Base-by-base conservation (phyloP, 2,113 vertebrate genomes). In the Rhinogobius similis region DNA sequence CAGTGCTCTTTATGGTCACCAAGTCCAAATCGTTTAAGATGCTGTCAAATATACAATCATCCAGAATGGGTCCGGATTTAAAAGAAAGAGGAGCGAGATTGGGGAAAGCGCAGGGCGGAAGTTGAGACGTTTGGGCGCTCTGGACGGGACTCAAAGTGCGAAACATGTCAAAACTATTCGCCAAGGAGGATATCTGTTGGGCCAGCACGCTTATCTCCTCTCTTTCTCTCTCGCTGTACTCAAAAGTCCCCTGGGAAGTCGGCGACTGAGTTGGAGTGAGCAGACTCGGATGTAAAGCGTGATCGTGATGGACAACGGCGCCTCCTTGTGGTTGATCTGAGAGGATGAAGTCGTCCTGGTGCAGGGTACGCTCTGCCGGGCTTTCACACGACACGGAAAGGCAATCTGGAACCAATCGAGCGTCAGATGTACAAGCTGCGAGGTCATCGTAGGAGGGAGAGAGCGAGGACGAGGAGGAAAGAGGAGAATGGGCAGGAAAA, bases 181-280 rank as follows among this genome's bases (percentile, higher is more conserved):
- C 92, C 68, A 95, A 72, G 0, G 92, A 93, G 43, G 91, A 93
- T 75, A 95, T 94, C 87, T 95, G 94, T 26, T 87, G 85, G 12
- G 94, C 94, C 69, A 95, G 79, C 3, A 92, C 77, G n/a, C 90
- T 91, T 78, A 94, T 92, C 78, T 93, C 91, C 0, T 14, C 84
- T 55, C 76, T 87, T 23, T 93, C 90, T 56, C 41, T 44, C 73
- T 90, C 89, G 0, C 67, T 82, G 81, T 89, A 93, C 10, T 52
- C 79, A 38, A 70, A 70, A 0, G 52, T 32, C 32, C 68, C 70
- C 4, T 67, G 52, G 0, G 76, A 50, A 0, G 53, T 41, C 0
- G 86, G 79, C 5, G 82, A 90, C 7, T 77, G 76, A 55, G 26
- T 69, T 8, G 88, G 76, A 12, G 89, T 86, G 12, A 84, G 65